Base-by-base conservation (phyloP, 2,797 vertebrate species). In the Pangasius djambal region DNA sequence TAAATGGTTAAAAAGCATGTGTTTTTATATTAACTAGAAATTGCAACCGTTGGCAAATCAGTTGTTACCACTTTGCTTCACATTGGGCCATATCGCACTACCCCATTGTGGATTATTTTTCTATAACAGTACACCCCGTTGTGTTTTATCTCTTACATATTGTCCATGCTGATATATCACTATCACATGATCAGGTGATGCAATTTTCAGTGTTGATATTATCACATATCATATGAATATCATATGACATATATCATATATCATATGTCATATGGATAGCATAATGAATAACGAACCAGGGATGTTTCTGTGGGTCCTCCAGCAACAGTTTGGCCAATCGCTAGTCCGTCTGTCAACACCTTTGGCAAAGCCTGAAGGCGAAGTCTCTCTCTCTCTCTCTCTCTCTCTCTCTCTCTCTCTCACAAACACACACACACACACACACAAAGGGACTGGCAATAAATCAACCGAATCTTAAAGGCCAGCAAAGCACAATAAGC, bases 341-440 rank as follows among this genome's bases (percentile, higher is more conserved):
- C 44, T 87, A 69, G 31, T 85, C 59, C 81, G 20, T 87, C 74
- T 88, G 77, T 87, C 61, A 40, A 25, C 18, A 79, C 91, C 88
- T 87, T 61, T 88, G 74, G 89, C 86, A 74, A 28, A 37, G 83
- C 84, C 86, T 88, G 59, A 75, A 88, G 89, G 83, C 65, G 31
- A 89, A 18, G 72, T 89, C 44, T 48, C 44, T 48, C 44, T 44
- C 44, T 44, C 44, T 44, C 44, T 44, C 44, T 44, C 44, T 44
- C 44, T 44, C 44, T 44, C 44, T 44, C 44, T 44, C 44, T 40
- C 40, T 40, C 40, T 44, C 40, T 44, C 40, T 44, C 40, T 6
- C 48, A 52, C 25, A 52, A 25, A 78, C 75, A 52, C 0, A 50
- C 25, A 52, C 48, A 78, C 55, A 37, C 83, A 82, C 70, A 83